Evolutionary conservation across 1,140 invertebrate species (phyloP), one percentile per base, ranked within the genome.

Genomic region (Tetramorium parvispinum): DNA sequence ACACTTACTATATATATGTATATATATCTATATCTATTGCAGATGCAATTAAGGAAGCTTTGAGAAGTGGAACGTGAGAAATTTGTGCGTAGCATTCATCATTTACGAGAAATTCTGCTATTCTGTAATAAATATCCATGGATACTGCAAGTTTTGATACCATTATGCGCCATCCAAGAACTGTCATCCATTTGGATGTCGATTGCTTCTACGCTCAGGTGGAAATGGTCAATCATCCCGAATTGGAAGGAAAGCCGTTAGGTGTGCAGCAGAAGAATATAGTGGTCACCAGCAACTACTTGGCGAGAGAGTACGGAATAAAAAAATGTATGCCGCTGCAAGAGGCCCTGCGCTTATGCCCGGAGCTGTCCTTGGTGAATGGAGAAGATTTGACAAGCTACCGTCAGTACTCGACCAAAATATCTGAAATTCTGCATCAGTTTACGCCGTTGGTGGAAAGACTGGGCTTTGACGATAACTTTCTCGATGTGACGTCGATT

Each of bases 171-270:
- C 97, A 97, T 94, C 92, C 95, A 13, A 96, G 96, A 93, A 96
- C 96, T 85, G 97, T 98, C 73, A 96, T 98, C 89, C 97, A 98
- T 91, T 95, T 98, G 91, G 97, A 98, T 93, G 95, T 98, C 90
- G 97, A 98, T 91, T 98, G 97, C 93, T 98, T 97, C 94, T 98
- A 98, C 94, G 97, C 97, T 73, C 97, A 98, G 96, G 97, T 98
- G 85, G 97, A 98, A 95, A 97, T 97, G 95, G 90, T 97, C 43
- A 96, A 96, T 85, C 96, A 97, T 93, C 97, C 97, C 1, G 95
- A 96, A 88, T 93, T 97, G 18, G 94, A 95, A 59, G 94, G 94
- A 27, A 96, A 96, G 88, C 97, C 97, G 1, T 93, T 98, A 53
- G 97, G 97, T 43, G 96, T 98, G 6, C 96, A 97, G 93, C 97